These are phyloP conservation scores for Agrochola lota DNA, from an alignment of 2,888 invertebrate genomes.

Conservation along the genomic window DNA sequence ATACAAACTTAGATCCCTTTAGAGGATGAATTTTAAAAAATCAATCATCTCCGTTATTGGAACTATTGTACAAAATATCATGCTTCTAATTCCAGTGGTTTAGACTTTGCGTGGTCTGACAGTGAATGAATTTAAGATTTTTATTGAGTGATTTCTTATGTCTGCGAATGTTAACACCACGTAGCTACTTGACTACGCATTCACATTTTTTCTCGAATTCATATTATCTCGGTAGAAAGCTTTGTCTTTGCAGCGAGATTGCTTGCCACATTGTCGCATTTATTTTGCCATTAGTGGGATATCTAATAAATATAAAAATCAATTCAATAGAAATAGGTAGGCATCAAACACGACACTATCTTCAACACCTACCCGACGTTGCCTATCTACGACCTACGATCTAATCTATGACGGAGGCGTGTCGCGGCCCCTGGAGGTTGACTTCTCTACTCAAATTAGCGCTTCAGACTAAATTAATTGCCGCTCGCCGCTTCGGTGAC, in stretches of 20 bases:
- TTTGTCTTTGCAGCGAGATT: not conserved
- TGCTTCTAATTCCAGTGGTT: no score
- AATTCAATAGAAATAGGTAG: slow-evolving; percentile 5
- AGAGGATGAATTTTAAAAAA: not conserved
- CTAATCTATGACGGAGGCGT: slow-evolving; percentile 66
- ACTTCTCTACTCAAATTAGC: slow-evolving; percentile 84
- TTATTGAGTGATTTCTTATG: not conserved
- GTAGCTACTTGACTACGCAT: not conserved
- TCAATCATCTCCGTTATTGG: not conserved
- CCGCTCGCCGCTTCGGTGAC: slow-evolving; percentile 80
- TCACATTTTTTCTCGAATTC: not conserved
- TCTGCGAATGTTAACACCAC: not conserved
- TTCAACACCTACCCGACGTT: slow-evolving; percentile 5
- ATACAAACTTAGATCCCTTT: not conserved
- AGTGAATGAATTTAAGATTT: not conserved
- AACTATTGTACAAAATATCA: not conserved
- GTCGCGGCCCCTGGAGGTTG: slow-evolving; percentile 63
- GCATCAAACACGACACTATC: not conserved
- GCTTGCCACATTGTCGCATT: not conserved
- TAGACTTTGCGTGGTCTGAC: not conserved
- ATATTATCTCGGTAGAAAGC: not conserved
- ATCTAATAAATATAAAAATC: not conserved
- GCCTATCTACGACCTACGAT: slow-evolving; percentile 57
- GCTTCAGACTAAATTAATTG: slow-evolving; percentile 87
- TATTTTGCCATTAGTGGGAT: not conserved